Base-by-base conservation (phyloP, 2,113 vertebrate genomes). In the Rhinolophus sinicus region DNA sequence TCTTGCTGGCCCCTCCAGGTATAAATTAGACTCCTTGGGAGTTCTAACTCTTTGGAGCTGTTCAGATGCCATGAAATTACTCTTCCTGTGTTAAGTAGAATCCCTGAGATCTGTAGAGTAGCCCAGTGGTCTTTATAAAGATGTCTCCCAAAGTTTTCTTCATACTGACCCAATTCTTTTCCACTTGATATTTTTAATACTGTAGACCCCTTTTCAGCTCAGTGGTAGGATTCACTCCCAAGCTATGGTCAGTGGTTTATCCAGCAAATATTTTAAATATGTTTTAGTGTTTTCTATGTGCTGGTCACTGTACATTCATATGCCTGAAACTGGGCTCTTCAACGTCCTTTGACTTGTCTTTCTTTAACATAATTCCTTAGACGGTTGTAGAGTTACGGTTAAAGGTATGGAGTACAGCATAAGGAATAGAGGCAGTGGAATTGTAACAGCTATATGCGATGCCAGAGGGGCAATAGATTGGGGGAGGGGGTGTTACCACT, bases 11-110 rank as follows among this genome's bases (percentile, higher is more conserved):
- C 10, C 38, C 35, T 82, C 22, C 24, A 26, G 64, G 73, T 90
- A 24, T 75, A 54, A 64, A 54, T 76, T 56, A 83, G 75, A 35
- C 33, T 62, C n/a, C 30, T 88, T 89, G 72, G 73, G 87, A 93
- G 21, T 35, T 73, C 73, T 62, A 69, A 54, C 9, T 93, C n/a
- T 83, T 69, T 26, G 40, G 50, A 95, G 72, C 60, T 81, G 40
- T 69, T 85, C 62, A 77, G 35, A 82, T 52, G 47, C 78, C 40
- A 78, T 56, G 65, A 47, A 47, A 16, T 93, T 90, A 38, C 54
- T 83, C 47, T 86, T 50, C 15, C 22, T 86, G 38, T 85, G 60
- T 50, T 89, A 77, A 75, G 24, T 38, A 76, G 58, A 93, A 94
- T 15, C 44, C 65, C 58, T 80, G 73, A 75, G 13, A n/a, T 75